A percentile compares a stretch with the other conserved stretches of the same genome.
Conservation (phyloP, 2,797 vertebrate species). For the Epinephelus malabaricus region DNA sequence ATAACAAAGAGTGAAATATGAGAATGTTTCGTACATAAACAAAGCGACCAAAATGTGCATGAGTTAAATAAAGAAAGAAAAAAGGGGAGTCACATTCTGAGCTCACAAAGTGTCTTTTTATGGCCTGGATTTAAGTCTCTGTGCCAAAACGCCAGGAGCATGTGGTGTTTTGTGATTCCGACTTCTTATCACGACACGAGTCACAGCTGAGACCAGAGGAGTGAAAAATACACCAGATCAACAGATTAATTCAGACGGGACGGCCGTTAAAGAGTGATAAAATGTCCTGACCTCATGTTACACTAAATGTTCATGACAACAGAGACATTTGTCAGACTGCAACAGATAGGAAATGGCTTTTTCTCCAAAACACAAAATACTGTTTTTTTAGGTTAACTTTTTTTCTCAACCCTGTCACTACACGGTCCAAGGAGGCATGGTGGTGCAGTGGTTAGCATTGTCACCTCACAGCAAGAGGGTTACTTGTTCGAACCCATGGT, state of each 20-base stretch:
- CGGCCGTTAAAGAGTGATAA: background rate
- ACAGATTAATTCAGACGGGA: background rate
- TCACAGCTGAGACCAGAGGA: background rate
- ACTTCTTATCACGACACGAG: slow-evolving; percentile 22
- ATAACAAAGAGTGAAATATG: slow-evolving; percentile 43
- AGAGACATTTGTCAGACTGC: background rate
- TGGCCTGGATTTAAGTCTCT: background rate
- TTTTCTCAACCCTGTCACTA: too few relatives aligned
- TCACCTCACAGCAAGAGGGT: too few relatives aligned
- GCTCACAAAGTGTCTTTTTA: slow-evolving; percentile 18
- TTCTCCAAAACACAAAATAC: too few relatives aligned
- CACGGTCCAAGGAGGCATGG: too few relatives aligned
- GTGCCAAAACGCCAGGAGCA: slow-evolving; percentile 25
- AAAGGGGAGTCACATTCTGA: too few relatives aligned
- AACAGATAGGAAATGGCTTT: too few relatives aligned
- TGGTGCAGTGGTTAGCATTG: too few relatives aligned
- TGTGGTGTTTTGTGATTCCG: slow-evolving; percentile 2
- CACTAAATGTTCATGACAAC: background rate
- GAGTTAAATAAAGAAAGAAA: background rate
- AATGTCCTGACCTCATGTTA: background rate
- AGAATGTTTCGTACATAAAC: slow-evolving; percentile 25
- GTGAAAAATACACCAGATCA: background rate
- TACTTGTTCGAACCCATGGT: too few relatives aligned
- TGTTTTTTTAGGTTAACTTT: too few relatives aligned
- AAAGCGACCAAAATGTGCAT: background rate